These are phyloP conservation scores for Stenoptilia bipunctidactyla DNA, from an alignment of 2,888 invertebrate species.

Conservation along the genomic window DNA sequence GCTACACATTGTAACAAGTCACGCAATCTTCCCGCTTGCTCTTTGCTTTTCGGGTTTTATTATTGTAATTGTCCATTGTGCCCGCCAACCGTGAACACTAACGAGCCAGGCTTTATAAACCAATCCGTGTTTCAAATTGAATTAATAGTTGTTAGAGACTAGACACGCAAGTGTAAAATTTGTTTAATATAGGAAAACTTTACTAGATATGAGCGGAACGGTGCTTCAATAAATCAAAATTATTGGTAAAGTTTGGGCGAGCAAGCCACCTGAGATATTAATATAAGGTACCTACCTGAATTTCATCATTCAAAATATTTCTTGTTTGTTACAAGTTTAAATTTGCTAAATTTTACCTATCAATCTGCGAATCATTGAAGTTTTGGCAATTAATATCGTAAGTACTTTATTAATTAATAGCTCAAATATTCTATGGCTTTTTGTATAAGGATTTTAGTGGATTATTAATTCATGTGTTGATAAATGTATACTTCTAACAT, in stretches of 20 bases:
- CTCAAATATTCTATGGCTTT: background rate
- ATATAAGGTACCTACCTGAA: conserved; percentile 26
- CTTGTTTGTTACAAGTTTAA: conserved; percentile 8
- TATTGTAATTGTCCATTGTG: too few relatives aligned
- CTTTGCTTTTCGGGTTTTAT: too few relatives aligned
- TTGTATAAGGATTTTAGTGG: too few relatives aligned
- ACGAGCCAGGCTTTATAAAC: background rate
- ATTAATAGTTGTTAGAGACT: conserved; percentile 1
- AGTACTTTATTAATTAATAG: background rate
- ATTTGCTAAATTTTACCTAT: background rate
- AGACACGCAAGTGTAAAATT: conserved; percentile 21
- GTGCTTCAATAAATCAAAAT: conserved; percentile 47
- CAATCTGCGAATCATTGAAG: background rate
- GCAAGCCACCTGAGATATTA: conserved; percentile 45
- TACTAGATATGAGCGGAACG: conserved; percentile 33
- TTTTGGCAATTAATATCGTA: background rate
- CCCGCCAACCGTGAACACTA: too few relatives aligned
- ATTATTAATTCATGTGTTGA: too few relatives aligned
- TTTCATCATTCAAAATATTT: conserved; percentile 34
- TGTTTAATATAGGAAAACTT: conserved; percentile 42
- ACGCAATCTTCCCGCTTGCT: too few relatives aligned
- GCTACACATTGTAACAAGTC: too few relatives aligned
- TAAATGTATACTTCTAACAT: too few relatives aligned
- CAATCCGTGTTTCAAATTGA: conserved; percentile 1
- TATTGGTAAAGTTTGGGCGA: conserved; percentile 44